These are phyloP conservation scores for Psammodynastes pulverulentus DNA, from an alignment of 2,113 vertebrate genomes.

Conservation along the genomic window DNA sequence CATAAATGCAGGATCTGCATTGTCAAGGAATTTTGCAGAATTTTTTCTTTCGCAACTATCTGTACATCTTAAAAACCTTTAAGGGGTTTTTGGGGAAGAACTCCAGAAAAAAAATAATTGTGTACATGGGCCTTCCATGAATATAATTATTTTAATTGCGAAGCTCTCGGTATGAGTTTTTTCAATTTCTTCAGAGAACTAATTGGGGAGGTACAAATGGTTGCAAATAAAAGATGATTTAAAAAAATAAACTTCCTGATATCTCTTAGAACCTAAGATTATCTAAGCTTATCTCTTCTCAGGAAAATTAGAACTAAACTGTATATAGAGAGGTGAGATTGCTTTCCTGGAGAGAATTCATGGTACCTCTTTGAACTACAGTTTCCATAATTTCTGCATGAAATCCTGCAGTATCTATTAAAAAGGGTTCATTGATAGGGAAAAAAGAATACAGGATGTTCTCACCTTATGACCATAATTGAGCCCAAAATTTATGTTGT, in stretches of 20 bases:
- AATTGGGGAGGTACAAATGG: not conserved
- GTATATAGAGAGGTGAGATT: not conserved
- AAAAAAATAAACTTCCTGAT: not conserved
- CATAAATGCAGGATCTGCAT: not conserved
- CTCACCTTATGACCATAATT: not conserved
- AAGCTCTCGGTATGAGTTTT: not conserved
- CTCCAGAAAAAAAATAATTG: not conserved
- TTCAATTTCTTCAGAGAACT: not conserved
- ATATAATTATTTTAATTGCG: not conserved
- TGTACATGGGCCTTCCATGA: not conserved
- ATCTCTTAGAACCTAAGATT: not conserved
- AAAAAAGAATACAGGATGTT: not conserved
- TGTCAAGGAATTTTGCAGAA: not conserved
- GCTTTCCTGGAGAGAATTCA: not conserved
- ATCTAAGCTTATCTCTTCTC: not conserved
- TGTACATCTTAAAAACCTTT: not conserved
- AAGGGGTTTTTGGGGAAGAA: not conserved
- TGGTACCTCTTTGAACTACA: not conserved
- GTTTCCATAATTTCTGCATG: not conserved
- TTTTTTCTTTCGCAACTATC: not conserved
- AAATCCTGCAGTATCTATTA: not conserved
- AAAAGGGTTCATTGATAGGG: not conserved
- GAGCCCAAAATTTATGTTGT: not conserved
- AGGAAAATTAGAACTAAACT: not conserved
- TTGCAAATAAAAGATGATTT: not conserved